Base-by-base conservation (phyloP, 2,888 invertebrate genomes). In the Orgyia antiqua region DNA sequence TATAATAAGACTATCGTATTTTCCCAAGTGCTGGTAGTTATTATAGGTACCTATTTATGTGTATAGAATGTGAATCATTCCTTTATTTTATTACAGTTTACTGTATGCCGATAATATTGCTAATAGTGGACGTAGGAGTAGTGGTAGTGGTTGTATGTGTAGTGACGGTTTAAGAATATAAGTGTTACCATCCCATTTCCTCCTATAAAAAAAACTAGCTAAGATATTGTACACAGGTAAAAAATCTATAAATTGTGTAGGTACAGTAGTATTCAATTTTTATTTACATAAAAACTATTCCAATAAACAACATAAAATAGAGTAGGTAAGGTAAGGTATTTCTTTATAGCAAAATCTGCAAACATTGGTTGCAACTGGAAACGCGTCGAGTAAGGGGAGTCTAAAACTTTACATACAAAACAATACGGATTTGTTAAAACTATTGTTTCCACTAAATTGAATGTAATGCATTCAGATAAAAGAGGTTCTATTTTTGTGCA, bases 1-100 rank as follows among this genome's bases (percentile, higher is more conserved):
- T n/a, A n/a, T 70, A 70, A 60, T 67, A 70, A 69, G 66, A 61
- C 54, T 58, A 58, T 67, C 66, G 58, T 53, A 68, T 68, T 70
- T 55, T 40, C 43, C 51, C 67, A 65, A 68, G 63, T 60, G 62
- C 43, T 57, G 52, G 58, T 62, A 50, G 52, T 55, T 51, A 42
- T 42, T 37, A 31, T 44, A 37, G 20, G 37, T 52, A 51, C 4
- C 4, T 6, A 15, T 15, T 6, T 15, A 15, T 68, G 69, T 70
- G 68, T 61, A 53, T 58, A 69, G 60, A 39, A 53, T 38, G 54
- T 43, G 42, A 42, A 44, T 42, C 34, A 31, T 45, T 45, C 41
- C 36, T 42, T 51, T 42, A 56, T 64, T 53, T 32, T 44, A 43
- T 66, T 64, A 62, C 66, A 26, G 17, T 46, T 50, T 51, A 60